Base-by-base conservation (phyloP, 2,888 invertebrate genomes). In the Cheilosia variabilis region DNA sequence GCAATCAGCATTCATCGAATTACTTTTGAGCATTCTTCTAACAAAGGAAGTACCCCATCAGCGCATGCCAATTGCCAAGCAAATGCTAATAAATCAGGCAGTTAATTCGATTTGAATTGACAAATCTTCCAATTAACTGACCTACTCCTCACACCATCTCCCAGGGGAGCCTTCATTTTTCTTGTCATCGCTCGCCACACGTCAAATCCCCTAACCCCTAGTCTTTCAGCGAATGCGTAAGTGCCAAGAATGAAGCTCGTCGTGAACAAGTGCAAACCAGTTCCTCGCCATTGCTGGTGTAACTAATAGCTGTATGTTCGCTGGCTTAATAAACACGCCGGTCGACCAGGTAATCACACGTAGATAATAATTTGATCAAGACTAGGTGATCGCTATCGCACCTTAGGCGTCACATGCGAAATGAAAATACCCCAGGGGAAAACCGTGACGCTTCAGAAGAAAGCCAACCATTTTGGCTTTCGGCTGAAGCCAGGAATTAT, bases 51-150 rank as follows among this genome's bases (percentile, higher is more conserved):
- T 34, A 65, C 34, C 69, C 4, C 58, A 45, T 60, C 65, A 55
- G n/a, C 41, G 47, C 34, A 13, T 37, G 37, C 37, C 37, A 50
- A 43, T 31, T 43, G 58, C 65, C 19, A 75, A 55, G 55, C 53
- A 66, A 80, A 75, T 60, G 43, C 75, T 76, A 80, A 80, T 80
- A 84, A 84, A 80, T 76, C 79, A 80, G 69, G 17, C 75, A 71
- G 31, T 65, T 79, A 84, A 84, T 84, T 84, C 84, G 69, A 65
- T 80, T 80, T 75, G 75, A 55, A 76, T 34, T 71, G 80, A 80
- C 84, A 84, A 84, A 80, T 84, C 75, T 60, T 76, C 71, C 75
- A 80, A 84, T 84, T 84, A 80, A 53, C 80, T 84, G 80, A 84
- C 84, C 84, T 65, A 75, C 75, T 71, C 79, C 60, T 84, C 69